Evolutionary conservation across 2,888 invertebrate genomes (phyloP).

Genomic region (Girardia tigrina): DNA sequence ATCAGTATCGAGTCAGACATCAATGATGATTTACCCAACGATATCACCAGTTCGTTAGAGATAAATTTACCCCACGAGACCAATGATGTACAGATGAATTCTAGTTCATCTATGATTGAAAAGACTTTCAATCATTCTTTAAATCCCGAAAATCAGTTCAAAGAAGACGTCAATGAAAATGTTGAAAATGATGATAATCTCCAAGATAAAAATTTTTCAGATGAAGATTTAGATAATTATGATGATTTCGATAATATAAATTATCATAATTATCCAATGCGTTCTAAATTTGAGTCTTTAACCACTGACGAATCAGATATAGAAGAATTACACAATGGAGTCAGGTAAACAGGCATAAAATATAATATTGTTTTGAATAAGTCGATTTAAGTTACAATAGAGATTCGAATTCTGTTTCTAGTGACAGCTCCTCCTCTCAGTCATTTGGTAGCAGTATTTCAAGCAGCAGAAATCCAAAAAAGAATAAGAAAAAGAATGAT

Average conservation of each 20-base stretch:
- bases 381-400: neutral
- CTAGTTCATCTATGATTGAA: neutral
- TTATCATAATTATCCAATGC: neutral
- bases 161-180: neutral
- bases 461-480: conserved; percentile 19
- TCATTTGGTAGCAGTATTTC: conserved; percentile 18
- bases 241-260: neutral
- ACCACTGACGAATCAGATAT: neutral
- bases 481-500: neutral
- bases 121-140: neutral
- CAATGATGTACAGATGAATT: neutral
- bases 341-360: neutral
- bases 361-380: neutral
- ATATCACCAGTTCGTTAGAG: neutral
- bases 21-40: neutral
- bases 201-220: neutral
- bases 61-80: neutral
- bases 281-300: neutral
- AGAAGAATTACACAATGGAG: neutral
- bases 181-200: neutral
- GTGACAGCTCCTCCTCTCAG: neutral
- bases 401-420: neutral
- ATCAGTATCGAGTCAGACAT: neutral
- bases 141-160: neutral
- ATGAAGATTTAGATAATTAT: neutral